Evolutionary conservation across 1,140 invertebrate species (phyloP).

Genomic region (Listronotus bonariensis): DNA sequence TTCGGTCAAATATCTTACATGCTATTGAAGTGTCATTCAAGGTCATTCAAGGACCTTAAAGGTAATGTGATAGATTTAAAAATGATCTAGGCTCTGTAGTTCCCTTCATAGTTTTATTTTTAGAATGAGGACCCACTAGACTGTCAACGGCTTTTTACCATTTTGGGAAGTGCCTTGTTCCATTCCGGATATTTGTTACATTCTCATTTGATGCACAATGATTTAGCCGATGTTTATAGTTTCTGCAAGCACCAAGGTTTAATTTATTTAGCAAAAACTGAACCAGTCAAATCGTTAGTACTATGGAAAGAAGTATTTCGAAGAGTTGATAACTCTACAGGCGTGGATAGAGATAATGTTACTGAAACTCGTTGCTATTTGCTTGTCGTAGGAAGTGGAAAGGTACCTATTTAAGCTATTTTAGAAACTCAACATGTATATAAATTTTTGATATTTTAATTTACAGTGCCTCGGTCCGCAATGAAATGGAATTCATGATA

Average conservation of each 20-base stretch:
- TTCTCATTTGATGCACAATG: slow-evolving; percentile 71
- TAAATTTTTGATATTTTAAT: too few species aligned
- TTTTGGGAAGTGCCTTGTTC: slow-evolving; percentile 74
- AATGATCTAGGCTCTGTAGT: background rate
- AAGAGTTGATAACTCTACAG: slow-evolving; percentile 53
- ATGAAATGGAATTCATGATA: too few species aligned
- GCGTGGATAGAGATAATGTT: slow-evolving; percentile 39
- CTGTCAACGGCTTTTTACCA: slow-evolving; percentile 76
- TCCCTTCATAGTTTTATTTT: slow-evolving; percentile 41
- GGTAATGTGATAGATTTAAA: too few species aligned
- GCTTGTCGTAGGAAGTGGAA: slow-evolving; percentile 72
- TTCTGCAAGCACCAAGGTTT: slow-evolving; percentile 72
- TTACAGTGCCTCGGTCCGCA: too few species aligned
- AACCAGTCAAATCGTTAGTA: slow-evolving; percentile 71
- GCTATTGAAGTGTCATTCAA: too few species aligned
- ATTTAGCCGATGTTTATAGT: slow-evolving; percentile 71
- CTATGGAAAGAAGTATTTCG: slow-evolving; percentile 76
- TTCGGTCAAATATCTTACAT: too few species aligned
- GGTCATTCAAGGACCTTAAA: too few species aligned
- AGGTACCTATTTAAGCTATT: slow-evolving; percentile 56
- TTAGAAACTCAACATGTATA: too few species aligned
- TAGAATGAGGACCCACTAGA: slow-evolving; percentile 78
- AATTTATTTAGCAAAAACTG: slow-evolving; percentile 66
- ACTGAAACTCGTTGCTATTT: slow-evolving; percentile 70
- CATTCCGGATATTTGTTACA: slow-evolving; percentile 72